Percentiles rank a stretch among this genome's conserved stretches.
Conservation (phyloP, 2,888 invertebrate species). For the Syrista parreyssii region DNA sequence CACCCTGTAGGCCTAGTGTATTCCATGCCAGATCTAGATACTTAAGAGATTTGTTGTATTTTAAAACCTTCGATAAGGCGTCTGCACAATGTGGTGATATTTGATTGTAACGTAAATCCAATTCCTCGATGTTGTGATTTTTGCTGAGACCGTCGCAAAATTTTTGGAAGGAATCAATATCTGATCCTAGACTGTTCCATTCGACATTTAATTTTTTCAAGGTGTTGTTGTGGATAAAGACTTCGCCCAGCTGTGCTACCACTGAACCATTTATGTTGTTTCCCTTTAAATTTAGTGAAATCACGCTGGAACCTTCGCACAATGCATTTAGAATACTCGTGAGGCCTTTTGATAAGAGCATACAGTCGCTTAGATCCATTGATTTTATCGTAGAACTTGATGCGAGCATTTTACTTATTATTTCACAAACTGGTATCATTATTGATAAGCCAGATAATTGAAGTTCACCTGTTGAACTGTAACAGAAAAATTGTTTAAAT, state of each 20-base stretch:
- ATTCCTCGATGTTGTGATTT: conserved; percentile 56
- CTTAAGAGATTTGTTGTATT: conserved; percentile 53
- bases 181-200: conserved; percentile 63
- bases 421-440: conserved; percentile 53
- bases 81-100: conserved; percentile 55
- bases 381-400: conserved; percentile 57
- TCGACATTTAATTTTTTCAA: conserved; percentile 54
- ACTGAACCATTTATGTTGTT: conserved; percentile 58
- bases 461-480: conserved; percentile 51
- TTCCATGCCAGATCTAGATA: conserved; percentile 62
- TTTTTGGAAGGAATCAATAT: conserved; percentile 49
- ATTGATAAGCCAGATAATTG: conserved; percentile 50
- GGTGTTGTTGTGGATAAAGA: conserved; percentile 54
- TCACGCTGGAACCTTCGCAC: conserved; percentile 55
- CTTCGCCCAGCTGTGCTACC: conserved; percentile 57
- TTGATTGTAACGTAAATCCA: conserved; percentile 63
- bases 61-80: conserved; percentile 49
- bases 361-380: conserved; percentile 62
- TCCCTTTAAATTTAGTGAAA: conserved; percentile 59
- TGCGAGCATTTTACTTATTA: conserved; percentile 58
- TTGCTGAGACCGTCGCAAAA: conserved; percentile 58
- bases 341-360: conserved; percentile 60
- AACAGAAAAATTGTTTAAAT: conserved; percentile 18
- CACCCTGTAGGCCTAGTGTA: conserved; percentile 60
- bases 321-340: conserved; percentile 56